Base-by-base conservation (phyloP, 2,113 vertebrate genomes). In the Archilochus colubris region DNA sequence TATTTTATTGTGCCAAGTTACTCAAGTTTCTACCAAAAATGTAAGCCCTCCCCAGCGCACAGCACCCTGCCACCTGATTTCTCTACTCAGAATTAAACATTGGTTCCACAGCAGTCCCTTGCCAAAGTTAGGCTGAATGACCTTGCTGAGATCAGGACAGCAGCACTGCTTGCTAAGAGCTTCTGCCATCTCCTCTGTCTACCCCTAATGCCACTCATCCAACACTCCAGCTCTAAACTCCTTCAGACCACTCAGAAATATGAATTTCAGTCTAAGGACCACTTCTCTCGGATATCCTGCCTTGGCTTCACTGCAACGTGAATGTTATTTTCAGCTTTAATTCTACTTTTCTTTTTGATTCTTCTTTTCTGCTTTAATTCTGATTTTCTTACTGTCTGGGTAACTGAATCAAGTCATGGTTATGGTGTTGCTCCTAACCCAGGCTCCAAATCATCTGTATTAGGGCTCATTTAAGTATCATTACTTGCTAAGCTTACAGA, bases 381-480 rank as follows among this genome's bases (percentile, higher is more conserved):
- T 38, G 18, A 23, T 58, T 94, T 94, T 75, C 61, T 46, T 94
- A 51, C 31, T 14, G 15, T 58, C 58, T 43, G 36, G 4, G 7
- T 67, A 88, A 86, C 58, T 63, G 33, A 83, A 74, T 70, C 31
- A 73, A 91, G 51, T 11, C 43, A 80, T 23, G 18, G 19, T 31
- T 73, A 50, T 11, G 67, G 36, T 9, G 5, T 24, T 67, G 31
- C 55, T 80, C 48, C 63, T 89, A 86, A 73, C 7, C 46, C 54
- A 69, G 58, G 33, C 61, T 69, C 68, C 62, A 87, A 92, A 79
- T 91, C 77, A 51, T 3, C 0, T 30, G 27, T 15, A 70, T 43
- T n/a, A 88, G 9, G 21, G n/a, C 44, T 94, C 33, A 53, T 93
- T 96, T 89, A 89, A 30, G 72, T 67, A 91, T 93, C 82, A 77